A percentile compares a stretch with the other conserved stretches of the same genome.
Conservation (phyloP, 2,888 invertebrate species). For the Drosophila anomalata region DNA sequence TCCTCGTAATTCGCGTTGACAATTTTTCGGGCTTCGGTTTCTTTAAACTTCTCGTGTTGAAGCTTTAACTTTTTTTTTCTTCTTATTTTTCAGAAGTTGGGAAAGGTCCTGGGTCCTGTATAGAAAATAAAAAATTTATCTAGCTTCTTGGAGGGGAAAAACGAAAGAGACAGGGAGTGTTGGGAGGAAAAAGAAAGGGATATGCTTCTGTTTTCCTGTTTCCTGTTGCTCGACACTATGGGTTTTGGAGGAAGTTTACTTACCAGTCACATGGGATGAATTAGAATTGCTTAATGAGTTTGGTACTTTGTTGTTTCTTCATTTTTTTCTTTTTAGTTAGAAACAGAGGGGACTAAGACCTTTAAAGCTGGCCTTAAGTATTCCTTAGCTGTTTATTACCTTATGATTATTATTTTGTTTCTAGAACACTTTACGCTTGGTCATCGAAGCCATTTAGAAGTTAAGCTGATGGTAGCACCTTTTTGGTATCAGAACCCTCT, state of each 20-base stretch:
- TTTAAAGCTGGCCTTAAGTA: no score
- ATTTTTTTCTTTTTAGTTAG: no score
- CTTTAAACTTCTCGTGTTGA: constrained; percentile 11
- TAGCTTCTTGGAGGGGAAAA: neutral
- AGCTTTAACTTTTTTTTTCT: constrained; percentile 20
- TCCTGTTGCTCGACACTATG: neutral
- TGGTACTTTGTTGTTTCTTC: neutral
- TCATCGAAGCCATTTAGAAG: constrained; percentile 20
- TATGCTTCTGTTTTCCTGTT: neutral
- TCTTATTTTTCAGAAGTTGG: neutral
- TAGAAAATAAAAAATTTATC: neutral
- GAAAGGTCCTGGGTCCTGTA: neutral
- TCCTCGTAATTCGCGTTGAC: constrained; percentile 75
- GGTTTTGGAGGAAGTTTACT: neutral
- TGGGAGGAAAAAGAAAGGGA: neutral
- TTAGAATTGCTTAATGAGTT: constrained; percentile 1
- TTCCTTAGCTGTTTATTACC: neutral
- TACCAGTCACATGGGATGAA: neutral
- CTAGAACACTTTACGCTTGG: neutral
- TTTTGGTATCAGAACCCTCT: neutral
- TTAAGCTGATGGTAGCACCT: neutral
- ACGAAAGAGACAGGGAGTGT: neutral
- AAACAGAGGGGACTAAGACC: no score
- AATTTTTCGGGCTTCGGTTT: constrained; percentile 47
- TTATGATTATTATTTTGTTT: neutral